These are phyloP conservation scores for Recurvirostra avosetta DNA, from an alignment of 2,113 vertebrate genomes.

Conservation along the genomic window DNA sequence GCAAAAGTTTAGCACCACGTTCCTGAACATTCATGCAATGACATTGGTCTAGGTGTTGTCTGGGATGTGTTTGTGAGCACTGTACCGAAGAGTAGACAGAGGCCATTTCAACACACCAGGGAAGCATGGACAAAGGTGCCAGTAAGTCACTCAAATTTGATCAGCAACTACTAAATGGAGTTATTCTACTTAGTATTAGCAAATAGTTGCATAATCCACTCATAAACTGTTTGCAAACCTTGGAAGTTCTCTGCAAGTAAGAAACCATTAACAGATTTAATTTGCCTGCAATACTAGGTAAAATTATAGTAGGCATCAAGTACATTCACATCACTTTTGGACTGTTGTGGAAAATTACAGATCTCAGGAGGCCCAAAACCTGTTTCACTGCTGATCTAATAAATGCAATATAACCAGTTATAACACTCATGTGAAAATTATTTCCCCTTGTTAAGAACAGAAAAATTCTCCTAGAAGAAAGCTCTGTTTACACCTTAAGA, in stretches of 20 bases:
- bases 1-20: background rate
- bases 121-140: background rate
- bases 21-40: background rate
- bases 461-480: background rate
- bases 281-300: background rate
- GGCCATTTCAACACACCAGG: background rate
- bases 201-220: background rate
- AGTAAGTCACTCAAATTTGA: background rate
- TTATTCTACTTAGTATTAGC: background rate
- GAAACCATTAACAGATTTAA: conserved; percentile 9
- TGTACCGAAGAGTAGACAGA: background rate
- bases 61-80: background rate
- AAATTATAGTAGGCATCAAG: background rate
- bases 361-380: background rate
- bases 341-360: background rate
- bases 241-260: background rate
- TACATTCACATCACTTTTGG: background rate
- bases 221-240: background rate
- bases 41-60: background rate
- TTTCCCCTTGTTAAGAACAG: background rate
- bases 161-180: background rate
- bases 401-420: background rate
- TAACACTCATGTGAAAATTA: background rate
- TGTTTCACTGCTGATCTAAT: background rate
- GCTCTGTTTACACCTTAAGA: background rate